Evolutionary conservation across 1,140 invertebrate species (phyloP), one percentile per base, ranked within the genome.

Genomic region (Lasioglossum albipes): DNA sequence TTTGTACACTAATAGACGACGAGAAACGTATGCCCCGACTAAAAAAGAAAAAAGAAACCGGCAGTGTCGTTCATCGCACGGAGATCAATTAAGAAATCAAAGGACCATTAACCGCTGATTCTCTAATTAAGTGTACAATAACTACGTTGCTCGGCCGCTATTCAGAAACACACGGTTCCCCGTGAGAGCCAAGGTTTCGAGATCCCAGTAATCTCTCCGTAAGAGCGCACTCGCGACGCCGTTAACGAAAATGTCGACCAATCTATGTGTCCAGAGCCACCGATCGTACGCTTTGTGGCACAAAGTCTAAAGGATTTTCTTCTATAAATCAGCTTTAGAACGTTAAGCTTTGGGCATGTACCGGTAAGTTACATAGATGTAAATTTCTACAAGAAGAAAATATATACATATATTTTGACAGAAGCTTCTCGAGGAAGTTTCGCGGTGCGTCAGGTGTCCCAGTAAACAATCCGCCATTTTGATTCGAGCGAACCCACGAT

Each of bases 181-280:
- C 13, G 72, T 27, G 36, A 76, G 64, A 81, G 72, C 36, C 68
- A 27, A 27, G 61, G 20, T 74, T 61, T 66, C n/a, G 59, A 5
- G 31, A 73, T 72, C 31, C 16, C 13, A 16, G 0, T 31, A 71
- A 49, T 61, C 82, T 75, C 67, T 59, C 52, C 71, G 62, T 83
- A 81, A 80, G 62, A 77, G 76, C 77, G 71, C 54, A n/a, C 77
- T 79, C 84, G 20, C 57, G 22, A 54, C 61, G 73, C 74, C 42
- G 65, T 85, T 70, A 76, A 88, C 88, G 78, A 89, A 87, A 73
- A 10, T 89, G 88, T 91, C 83, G 90, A 92, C 91, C 91, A 92
- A 92, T 92, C 91, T 91, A 86, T 85, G 90, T 91, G 89, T 91
- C 91, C 91, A 90, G 83, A 88, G 75, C 78, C 68, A 81, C 69